Conservation (phyloP, 2,113 vertebrate species). For the Antechinus flavipes region DNA sequence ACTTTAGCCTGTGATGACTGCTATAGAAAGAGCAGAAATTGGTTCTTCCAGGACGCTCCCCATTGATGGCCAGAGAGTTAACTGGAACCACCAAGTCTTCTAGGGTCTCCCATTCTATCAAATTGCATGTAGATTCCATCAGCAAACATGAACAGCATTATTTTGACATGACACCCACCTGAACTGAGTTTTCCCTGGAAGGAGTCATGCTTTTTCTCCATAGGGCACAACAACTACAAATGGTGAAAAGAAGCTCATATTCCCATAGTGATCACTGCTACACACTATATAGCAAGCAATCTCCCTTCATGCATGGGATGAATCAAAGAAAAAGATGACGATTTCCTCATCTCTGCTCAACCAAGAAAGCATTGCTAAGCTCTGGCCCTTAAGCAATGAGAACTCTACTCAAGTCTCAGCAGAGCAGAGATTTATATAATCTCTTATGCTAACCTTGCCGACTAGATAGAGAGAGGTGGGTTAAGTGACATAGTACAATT, state of each 20-base stretch:
- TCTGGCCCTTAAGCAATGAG: not conserved
- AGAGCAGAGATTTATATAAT: not conserved
- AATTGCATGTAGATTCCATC: not conserved
- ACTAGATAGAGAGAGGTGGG: not conserved
- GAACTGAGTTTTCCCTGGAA: not conserved
- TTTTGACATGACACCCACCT: not conserved
- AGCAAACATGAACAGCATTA: not conserved
- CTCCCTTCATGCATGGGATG: not conserved
- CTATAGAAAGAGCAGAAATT: not conserved
- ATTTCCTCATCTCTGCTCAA: not conserved
- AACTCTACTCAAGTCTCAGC: not conserved
- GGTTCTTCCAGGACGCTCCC: not conserved
- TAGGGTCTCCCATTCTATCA: not conserved
- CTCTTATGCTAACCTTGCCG: not conserved
- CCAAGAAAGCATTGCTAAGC: constrained; percentile 16
- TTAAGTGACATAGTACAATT: not conserved
- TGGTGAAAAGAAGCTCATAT: not conserved
- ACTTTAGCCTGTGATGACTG: not conserved
- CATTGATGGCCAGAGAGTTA: not conserved
- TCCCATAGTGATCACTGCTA: not conserved
- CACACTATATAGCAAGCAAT: not conserved
- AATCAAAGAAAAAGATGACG: not conserved
- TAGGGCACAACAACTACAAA: not conserved
- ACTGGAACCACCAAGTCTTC: not conserved
- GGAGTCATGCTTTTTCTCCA: not conserved